phyloP scores from a whole-genome alignment of 2,113 vertebrate species.

The Bostrychus sinensis region DNA sequence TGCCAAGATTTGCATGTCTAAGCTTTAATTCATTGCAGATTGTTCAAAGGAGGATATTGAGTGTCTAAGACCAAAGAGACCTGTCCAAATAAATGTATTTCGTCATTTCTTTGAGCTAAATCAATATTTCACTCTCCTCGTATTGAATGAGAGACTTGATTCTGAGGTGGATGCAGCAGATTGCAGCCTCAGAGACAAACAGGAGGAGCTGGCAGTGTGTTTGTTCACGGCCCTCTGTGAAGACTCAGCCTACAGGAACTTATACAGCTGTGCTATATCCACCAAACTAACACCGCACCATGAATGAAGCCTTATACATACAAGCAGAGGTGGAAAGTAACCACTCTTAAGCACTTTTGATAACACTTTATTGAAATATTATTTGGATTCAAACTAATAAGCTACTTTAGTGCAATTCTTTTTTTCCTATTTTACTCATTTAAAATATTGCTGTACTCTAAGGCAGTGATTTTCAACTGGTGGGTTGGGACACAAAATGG shows the following conservation, averaged over 20 bases:
- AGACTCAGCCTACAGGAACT: conserved; percentile 65
- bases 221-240: conserved; percentile 78
- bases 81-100: conserved; percentile 2
- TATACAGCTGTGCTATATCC: conserved; percentile 59
- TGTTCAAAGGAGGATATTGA: not conserved
- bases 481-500: too few species aligned
- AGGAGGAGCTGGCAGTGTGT: conserved; percentile 55
- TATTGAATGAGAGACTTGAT: conserved; percentile 19
- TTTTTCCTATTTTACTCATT: too few species aligned
- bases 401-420: too few species aligned
- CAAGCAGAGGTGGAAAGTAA: too few species aligned
- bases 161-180: conserved; percentile 26
- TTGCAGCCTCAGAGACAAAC: conserved; percentile 58
- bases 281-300: conserved; percentile 46
- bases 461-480: too few species aligned
- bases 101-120: conserved; percentile 1
- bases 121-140: not conserved
- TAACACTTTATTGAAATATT: too few species aligned
- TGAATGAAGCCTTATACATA: conserved; percentile 59
- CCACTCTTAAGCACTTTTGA: too few species aligned
- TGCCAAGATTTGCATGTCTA: not conserved
- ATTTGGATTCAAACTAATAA: too few species aligned
- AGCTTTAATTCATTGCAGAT: not conserved
- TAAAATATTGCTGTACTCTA: too few species aligned
- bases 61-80: not conserved